phyloP scores from a whole-genome alignment of 2,888 invertebrate genomes.

The Hirtodrosophila confusa region DNA sequence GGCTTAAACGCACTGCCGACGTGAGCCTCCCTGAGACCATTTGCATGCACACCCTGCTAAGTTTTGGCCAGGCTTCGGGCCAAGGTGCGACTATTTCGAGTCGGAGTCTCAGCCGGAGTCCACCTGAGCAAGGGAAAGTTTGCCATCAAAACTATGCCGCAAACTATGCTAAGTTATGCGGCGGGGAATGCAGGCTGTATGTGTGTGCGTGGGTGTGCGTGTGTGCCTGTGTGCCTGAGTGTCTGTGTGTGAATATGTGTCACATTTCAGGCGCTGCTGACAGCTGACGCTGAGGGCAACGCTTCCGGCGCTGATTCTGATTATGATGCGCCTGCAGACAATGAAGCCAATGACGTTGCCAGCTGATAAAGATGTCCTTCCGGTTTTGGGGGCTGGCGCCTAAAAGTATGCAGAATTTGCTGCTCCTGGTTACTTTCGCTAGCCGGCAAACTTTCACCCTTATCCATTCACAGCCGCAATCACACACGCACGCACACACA shows the following conservation, averaged over 20 bases:
- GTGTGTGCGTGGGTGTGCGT: background rate
- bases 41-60: slow-evolving; percentile 53
- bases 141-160: slow-evolving; percentile 72
- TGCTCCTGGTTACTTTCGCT: slow-evolving; percentile 66
- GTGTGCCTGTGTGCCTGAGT: slow-evolving; percentile 6
- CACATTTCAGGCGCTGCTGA: slow-evolving; percentile 45
- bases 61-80: slow-evolving; percentile 13
- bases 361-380: slow-evolving; percentile 76
- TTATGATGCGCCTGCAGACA: slow-evolving; percentile 49
- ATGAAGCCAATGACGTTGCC: slow-evolving; percentile 4
- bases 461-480: slow-evolving; percentile 19
- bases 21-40: slow-evolving; percentile 53
- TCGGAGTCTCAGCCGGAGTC: slow-evolving; percentile 16
- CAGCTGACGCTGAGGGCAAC: slow-evolving; percentile 36
- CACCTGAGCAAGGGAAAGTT: slow-evolving; percentile 53
- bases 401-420: slow-evolving; percentile 65
- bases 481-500: slow-evolving; percentile 14
- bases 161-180: slow-evolving; percentile 76
- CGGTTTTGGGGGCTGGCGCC: slow-evolving; percentile 37
- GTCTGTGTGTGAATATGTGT: slow-evolving; percentile 38
- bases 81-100: slow-evolving; percentile 50
- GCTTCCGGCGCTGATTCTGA: slow-evolving; percentile 40
- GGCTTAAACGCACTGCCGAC: slow-evolving; percentile 43
- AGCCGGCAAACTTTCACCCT: slow-evolving; percentile 68
- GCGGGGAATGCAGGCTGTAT: slow-evolving; percentile 36